Base-by-base conservation (phyloP, 1,140 invertebrate genomes). In the Cotesia glomerata region DNA sequence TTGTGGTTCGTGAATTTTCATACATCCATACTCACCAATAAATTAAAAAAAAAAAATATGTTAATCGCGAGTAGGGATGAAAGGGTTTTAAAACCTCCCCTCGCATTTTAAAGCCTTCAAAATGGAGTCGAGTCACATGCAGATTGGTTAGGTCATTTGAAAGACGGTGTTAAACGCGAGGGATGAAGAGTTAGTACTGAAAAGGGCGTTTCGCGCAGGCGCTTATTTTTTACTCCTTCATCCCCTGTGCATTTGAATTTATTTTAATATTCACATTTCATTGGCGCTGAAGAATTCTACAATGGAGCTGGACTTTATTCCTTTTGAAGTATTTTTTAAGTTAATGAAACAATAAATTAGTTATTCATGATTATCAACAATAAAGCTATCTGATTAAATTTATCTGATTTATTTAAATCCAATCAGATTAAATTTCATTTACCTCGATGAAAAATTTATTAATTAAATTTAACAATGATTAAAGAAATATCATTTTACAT, bases 171-270 rank as follows among this genome's bases (percentile, higher is more conserved):
- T 77, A 76, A 77, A 52, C 4, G 7, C 26, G 34, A 51, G 13
- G 26, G 54, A 71, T 11, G 35, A 58, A 39, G 11, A 61, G 35
- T 49, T n/a, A 3, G 4, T 51, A 34, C 34, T 69, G 52, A 64
- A 69, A 75, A 81, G 85, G 85, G 83, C 82, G 86, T 79, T 84
- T 84, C 84, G 83, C 86, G 84, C 80, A 75, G 86, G 85, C 85
- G 86, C 85, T 66, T 71, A 54, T 54, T 54, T 16, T 16, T 54
- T 5, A 54, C 13, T 32, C 36, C 32, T 56, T 3, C 77, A 80
- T 78, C 79, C 79, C 81, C 82, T 82, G 77, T 78, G 71, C 80
- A 71, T 64, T 77, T 72, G 65, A 65, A 32, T 26, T 54, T 13
- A 79, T 76, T 79, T 84, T 81, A 83, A 81, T 82, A 82, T 82